Evolutionary conservation across 2,888 invertebrate species (phyloP).

Genomic region (Theretra japonica): DNA sequence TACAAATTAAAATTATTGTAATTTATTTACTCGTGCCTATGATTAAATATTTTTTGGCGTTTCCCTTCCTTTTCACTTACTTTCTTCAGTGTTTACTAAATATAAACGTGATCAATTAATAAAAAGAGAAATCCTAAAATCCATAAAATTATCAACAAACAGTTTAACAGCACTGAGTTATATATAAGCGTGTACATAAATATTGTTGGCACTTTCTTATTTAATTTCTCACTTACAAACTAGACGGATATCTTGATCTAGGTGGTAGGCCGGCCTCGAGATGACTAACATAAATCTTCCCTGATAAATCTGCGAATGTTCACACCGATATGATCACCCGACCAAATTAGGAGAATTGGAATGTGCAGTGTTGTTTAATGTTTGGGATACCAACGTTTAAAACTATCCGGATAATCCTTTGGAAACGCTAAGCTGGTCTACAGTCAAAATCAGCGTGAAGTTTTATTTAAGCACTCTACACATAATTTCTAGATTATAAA

Average conservation of each 20-base stretch:
- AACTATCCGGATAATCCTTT: conserved; percentile 1
- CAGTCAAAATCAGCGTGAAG: no score
- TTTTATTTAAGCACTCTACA: no score
- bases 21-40: no score
- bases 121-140: not conserved
- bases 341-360: conserved; percentile 33
- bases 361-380: conserved; percentile 23
- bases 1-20: no score
- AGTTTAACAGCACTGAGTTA: not conserved
- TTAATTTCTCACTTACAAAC: conserved; percentile 26
- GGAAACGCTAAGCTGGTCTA: no score
- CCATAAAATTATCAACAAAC: not conserved
- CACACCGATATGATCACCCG: conserved; percentile 30
- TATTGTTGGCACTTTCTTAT: not conserved
- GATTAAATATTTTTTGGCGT: no score
- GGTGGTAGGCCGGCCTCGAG: not conserved
- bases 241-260: conserved; percentile 19
- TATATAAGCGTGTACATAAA: not conserved
- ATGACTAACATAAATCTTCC: conserved; percentile 25
- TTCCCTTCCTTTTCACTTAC: no score
- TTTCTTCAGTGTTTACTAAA: not conserved
- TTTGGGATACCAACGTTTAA: conserved; percentile 20
- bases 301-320: conserved; percentile 27
- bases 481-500: no score
- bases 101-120: not conserved